These are phyloP conservation scores for Stegana nigrithorax DNA, from an alignment of 2,888 invertebrate species.

Conservation along the genomic window DNA sequence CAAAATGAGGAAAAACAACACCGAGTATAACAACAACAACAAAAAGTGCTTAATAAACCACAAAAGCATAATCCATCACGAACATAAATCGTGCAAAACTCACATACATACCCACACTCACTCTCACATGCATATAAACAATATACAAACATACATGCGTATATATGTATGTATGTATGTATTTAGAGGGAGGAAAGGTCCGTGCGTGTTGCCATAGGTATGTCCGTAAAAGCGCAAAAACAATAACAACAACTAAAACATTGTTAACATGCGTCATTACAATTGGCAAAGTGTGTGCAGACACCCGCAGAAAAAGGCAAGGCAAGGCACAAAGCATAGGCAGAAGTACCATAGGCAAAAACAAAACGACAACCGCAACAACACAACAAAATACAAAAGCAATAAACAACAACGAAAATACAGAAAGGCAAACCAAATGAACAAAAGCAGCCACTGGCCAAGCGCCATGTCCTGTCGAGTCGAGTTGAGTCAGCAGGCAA, in stretches of 20 bases:
- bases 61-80: constrained; percentile 50
- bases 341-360: too few relatives aligned
- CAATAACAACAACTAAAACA: constrained; percentile 35
- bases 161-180: constrained; percentile 23
- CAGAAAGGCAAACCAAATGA: too few relatives aligned
- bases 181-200: constrained; percentile 17
- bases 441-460: background rate
- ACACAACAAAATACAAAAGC: constrained; percentile 19
- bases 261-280: constrained; percentile 65
- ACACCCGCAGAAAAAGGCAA: too few relatives aligned
- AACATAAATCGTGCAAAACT: constrained; percentile 43
- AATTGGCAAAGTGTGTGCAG: constrained; percentile 56
- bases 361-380: constrained; percentile 8
- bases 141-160: background rate
- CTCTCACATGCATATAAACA: background rate
- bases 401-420: constrained; percentile 2
- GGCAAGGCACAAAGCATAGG: too few relatives aligned
- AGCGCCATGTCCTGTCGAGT: constrained; percentile 13
- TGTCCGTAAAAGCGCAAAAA: background rate
- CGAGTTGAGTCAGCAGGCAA: constrained; percentile 25
- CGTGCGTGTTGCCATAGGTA: background rate
- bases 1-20: too few relatives aligned
- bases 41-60: constrained; percentile 4
- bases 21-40: too few relatives aligned
- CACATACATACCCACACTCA: constrained; percentile 1